These are phyloP conservation scores for Caenorhabditis tropicalis DNA, from an alignment of 1,140 invertebrate genomes.

Conservation along the genomic window DNA sequence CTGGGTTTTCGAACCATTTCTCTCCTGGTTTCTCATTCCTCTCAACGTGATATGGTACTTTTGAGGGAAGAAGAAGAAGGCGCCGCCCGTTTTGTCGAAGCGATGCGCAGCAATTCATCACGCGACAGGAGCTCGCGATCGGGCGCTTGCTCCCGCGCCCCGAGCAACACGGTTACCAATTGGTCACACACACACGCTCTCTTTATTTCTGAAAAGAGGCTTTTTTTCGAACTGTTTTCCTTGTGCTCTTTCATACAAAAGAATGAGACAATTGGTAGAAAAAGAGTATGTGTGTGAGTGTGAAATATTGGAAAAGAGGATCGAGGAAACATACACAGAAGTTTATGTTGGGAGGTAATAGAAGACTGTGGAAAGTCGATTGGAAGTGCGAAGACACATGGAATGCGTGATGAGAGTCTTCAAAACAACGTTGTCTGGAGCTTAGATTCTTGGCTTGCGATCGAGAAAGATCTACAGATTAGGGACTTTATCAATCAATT, in stretches of 20 bases:
- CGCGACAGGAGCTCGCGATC: slow-evolving; percentile 10
- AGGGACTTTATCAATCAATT: no score
- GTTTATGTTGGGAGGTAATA: no score
- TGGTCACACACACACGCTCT: slow-evolving; percentile 20
- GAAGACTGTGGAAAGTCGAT: no score
- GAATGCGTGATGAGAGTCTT: no score
- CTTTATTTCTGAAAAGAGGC: slow-evolving; percentile 18
- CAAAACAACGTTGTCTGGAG: no score
- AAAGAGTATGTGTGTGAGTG: background rate
- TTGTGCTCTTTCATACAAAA: slow-evolving; percentile 3
- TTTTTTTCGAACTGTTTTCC: background rate
- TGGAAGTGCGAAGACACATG: no score
- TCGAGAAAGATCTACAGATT: no score
- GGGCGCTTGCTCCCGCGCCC: slow-evolving; percentile 10
- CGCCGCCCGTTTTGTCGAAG: background rate
- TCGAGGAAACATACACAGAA: no score
- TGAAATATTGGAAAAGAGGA: background rate
- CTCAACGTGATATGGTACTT: slow-evolving; percentile 38
- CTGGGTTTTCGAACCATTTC: background rate
- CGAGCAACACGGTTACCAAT: slow-evolving; percentile 23
- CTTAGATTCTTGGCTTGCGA: no score
- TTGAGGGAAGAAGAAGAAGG: background rate
- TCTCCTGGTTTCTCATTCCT: background rate
- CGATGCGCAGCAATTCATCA: slow-evolving; percentile 23
- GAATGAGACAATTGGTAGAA: background rate